Conservation (phyloP, 2,888 invertebrate genomes). For the Coelinius sp. region DNA sequence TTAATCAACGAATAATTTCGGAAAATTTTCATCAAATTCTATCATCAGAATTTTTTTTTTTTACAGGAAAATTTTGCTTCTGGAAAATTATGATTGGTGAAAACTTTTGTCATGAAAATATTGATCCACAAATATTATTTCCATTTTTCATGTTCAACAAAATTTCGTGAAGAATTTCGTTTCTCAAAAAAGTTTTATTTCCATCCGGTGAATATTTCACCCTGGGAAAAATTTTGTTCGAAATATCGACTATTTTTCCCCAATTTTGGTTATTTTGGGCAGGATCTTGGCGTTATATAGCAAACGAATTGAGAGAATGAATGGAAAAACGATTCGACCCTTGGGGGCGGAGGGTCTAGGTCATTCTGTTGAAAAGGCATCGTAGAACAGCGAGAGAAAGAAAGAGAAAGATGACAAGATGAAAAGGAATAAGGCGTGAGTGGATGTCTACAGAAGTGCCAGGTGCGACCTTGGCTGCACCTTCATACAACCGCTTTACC, state of each 20-base stretch:
- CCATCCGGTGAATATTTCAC: background rate
- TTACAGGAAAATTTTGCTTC: no score
- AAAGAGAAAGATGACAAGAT: background rate
- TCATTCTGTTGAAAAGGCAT: background rate
- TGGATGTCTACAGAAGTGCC: constrained; percentile 18
- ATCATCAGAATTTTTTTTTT: no score
- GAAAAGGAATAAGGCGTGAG: constrained; percentile 16
- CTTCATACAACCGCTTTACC: background rate
- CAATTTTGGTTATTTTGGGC: constrained; percentile 17
- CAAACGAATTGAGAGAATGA: constrained; percentile 3
- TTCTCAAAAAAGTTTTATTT: no score
- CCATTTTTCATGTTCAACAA: no score
- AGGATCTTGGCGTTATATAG: background rate
- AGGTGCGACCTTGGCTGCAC: constrained; percentile 12
- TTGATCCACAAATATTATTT: no score
- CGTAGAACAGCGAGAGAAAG: background rate
- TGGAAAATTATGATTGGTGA: no score
- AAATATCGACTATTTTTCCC: background rate
- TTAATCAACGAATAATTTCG: no score
- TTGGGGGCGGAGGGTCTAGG: constrained; percentile 18
- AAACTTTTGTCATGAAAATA: no score
- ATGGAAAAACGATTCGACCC: constrained; percentile 15
- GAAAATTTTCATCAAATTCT: no score
- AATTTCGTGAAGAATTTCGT: no score
- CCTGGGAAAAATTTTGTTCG: background rate